Percentiles rank a stretch among this genome's conserved stretches.
Evolutionary conservation across 2,888 invertebrate species (phyloP).

Genomic region (Phragmatobia fuliginosa): DNA sequence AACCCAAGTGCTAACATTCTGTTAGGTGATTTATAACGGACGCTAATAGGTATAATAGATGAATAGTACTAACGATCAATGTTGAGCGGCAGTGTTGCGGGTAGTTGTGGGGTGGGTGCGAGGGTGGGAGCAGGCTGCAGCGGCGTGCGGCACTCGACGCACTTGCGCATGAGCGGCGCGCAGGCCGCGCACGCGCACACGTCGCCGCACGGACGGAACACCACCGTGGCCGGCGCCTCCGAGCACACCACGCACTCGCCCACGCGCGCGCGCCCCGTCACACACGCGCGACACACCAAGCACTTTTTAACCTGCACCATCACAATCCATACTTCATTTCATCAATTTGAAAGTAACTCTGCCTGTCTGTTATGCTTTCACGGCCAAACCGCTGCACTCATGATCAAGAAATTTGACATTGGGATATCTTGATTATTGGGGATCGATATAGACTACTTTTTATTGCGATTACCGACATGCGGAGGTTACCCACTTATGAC

Average conservation of each 20-base stretch:
- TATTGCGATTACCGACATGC: no score
- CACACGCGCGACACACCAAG: slow-evolving; percentile 95
- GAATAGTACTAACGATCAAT: slow-evolving; percentile 56
- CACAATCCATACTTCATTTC: neutral
- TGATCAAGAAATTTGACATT: no score
- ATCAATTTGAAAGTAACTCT: no score
- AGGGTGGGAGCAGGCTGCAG: slow-evolving; percentile 79
- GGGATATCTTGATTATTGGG: no score
- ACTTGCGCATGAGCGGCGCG: slow-evolving; percentile 98
- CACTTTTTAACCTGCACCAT: slow-evolving; percentile 94
- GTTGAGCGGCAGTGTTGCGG: slow-evolving; percentile 34
- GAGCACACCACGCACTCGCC: slow-evolving; percentile 99
- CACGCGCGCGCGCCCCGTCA: slow-evolving; percentile 92
- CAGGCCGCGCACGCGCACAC: slow-evolving; percentile 96
- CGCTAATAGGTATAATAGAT: no score
- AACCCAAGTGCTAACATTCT: no score
- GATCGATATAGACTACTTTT: no score
- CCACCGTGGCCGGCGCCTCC: slow-evolving; percentile 95
- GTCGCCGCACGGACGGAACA: slow-evolving; percentile 98
- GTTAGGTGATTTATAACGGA: no score
- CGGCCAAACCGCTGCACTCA: no score
- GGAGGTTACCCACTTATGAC: no score
- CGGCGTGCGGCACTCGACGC: slow-evolving; percentile 96
- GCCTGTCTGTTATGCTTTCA: no score
- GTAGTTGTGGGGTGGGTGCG: slow-evolving; percentile 16